Conservation (phyloP, 2,797 vertebrate genomes). For the Champsocephalus gunnari region DNA sequence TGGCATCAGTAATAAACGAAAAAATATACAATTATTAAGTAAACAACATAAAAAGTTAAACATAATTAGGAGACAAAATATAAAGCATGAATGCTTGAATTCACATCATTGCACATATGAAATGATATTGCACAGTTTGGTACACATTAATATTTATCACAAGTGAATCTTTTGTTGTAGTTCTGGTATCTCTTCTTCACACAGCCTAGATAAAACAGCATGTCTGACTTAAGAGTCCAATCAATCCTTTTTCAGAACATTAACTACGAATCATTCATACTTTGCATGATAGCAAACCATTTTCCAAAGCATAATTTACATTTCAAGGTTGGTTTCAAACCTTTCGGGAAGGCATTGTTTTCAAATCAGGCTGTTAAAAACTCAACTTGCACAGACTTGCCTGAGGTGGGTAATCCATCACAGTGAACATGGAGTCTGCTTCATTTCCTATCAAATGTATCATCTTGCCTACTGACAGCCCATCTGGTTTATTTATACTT, state of each 20-base stretch:
- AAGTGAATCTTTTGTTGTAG: no score
- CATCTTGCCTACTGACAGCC: neutral
- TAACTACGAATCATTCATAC: neutral
- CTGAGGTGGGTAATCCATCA: neutral
- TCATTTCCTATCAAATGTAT: neutral
- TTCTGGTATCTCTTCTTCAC: no score
- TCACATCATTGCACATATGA: no score
- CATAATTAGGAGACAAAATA: no score
- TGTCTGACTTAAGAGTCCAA: neutral
- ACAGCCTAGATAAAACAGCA: no score
- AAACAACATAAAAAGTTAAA: no score
- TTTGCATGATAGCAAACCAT: slow-evolving; percentile 1
- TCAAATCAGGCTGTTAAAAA: neutral
- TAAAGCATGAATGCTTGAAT: no score
- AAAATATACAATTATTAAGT: no score
- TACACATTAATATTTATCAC: no score
- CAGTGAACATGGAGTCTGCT: slow-evolving; percentile 5
- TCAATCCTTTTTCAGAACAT: neutral
- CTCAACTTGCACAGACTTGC: neutral
- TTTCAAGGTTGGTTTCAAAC: neutral
- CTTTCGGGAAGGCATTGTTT: neutral
- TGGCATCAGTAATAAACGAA: no score
- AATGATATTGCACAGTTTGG: no score
- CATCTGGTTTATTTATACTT: neutral
- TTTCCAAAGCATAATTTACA: neutral